phyloP scores from a whole-genome alignment of 2,888 invertebrate genomes.

The Nemotelus nigrinus region DNA sequence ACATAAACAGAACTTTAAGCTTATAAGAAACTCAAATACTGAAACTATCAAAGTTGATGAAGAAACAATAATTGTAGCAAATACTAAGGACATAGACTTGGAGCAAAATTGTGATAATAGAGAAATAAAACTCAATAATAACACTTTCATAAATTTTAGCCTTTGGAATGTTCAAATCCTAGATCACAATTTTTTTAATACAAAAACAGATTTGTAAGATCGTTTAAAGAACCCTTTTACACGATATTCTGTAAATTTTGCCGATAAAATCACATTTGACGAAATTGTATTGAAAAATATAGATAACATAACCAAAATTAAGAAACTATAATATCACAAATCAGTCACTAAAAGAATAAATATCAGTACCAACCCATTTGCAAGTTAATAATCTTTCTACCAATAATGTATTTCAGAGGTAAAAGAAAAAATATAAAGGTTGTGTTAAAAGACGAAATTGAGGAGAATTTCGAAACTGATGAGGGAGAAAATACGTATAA shows the following conservation, averaged over 20 bases:
- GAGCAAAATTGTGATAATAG: conserved; percentile 12
- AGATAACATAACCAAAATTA: neutral
- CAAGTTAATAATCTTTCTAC: too few species aligned
- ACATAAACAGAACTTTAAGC: too few species aligned
- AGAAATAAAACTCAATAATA: neutral
- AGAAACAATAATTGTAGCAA: neutral
- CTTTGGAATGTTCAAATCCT: neutral
- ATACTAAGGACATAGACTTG: neutral
- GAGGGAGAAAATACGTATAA: too few species aligned
- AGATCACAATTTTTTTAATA: neutral
- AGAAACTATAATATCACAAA: too few species aligned
- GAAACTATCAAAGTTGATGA: neutral
- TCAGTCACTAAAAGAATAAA: too few species aligned
- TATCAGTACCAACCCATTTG: too few species aligned
- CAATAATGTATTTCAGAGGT: too few species aligned
- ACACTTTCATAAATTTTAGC: conserved; percentile 1
- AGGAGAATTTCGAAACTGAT: too few species aligned
- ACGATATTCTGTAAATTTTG: neutral
- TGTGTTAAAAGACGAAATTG: too few species aligned
- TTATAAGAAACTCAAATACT: neutral
- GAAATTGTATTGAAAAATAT: neutral
- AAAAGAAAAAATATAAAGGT: too few species aligned
- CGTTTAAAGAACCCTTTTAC: too few species aligned
- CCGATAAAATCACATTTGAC: neutral
- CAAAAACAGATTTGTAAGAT: neutral